Evolutionary conservation across 1,140 invertebrate species (phyloP).

Genomic region (Mercenaria mercenaria): DNA sequence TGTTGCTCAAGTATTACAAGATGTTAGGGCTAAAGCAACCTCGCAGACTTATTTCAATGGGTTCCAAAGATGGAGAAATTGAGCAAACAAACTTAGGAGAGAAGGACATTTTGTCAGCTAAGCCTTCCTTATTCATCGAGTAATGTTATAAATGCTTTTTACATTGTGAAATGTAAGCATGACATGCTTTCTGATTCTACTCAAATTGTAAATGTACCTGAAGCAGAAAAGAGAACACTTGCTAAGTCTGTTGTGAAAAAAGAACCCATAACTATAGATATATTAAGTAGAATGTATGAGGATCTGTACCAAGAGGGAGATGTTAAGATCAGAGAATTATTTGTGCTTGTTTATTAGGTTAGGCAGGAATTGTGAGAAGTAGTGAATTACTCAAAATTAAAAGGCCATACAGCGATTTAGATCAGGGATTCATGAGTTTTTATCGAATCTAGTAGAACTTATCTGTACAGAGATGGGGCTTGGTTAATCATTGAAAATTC

Average conservation of each 20-base stretch:
- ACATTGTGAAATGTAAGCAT: too few species aligned
- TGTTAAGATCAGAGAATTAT: constrained; percentile 28
- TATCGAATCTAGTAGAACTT: too few species aligned
- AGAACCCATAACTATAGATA: too few species aligned
- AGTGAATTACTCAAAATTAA: too few species aligned
- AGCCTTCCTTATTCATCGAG: too few species aligned
- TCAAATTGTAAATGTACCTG: too few species aligned
- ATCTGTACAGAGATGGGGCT: background rate
- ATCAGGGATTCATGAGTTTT: background rate
- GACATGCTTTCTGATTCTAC: too few species aligned
- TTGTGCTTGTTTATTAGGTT: constrained; percentile 1
- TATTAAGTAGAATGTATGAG: background rate
- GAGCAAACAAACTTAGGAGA: constrained; percentile 32
- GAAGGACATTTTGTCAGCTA: too few species aligned
- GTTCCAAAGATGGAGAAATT: constrained; percentile 27
- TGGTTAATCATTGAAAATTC: constrained; percentile 22
- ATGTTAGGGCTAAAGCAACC: background rate
- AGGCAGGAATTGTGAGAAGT: too few species aligned
- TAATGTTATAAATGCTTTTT: too few species aligned
- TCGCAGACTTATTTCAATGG: background rate
- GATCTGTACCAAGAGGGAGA: background rate
- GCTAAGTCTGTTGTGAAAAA: too few species aligned
- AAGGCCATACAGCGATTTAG: background rate
- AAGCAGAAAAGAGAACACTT: too few species aligned
- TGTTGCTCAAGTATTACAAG: constrained; percentile 5